Evolutionary conservation across 1,140 invertebrate species (phyloP).

Genomic region (Bombus picipes): DNA sequence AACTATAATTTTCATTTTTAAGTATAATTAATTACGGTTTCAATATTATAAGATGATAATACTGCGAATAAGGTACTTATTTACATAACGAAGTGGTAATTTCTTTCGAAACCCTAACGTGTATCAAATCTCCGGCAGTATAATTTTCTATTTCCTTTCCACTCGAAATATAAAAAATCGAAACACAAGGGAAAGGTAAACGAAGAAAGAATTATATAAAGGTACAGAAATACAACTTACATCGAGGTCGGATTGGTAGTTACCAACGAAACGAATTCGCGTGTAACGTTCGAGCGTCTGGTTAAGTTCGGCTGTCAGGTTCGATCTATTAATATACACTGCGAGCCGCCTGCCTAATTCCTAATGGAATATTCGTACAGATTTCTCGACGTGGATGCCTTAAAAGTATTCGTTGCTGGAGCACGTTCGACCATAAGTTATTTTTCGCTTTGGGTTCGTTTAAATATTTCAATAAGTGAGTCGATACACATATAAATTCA

Average conservation of each 20-base stretch:
- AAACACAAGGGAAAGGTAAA: background rate
- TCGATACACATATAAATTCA: too few relatives aligned
- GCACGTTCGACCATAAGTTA: background rate
- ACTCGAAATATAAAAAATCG: too few relatives aligned
- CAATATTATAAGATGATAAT: background rate
- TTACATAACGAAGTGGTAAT: background rate
- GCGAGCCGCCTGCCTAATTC: constrained; percentile 67
- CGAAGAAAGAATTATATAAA: background rate
- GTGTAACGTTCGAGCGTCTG: constrained; percentile 64
- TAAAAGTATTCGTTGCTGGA: constrained; percentile 67
- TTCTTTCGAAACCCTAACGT: too few relatives aligned
- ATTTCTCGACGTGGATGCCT: constrained; percentile 53
- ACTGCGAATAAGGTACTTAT: background rate
- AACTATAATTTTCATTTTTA: too few relatives aligned
- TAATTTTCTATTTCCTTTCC: background rate
- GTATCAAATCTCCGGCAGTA: too few relatives aligned
- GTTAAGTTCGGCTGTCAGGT: constrained; percentile 78
- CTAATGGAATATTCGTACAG: constrained; percentile 68
- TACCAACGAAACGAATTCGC: constrained; percentile 41
- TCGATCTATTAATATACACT: constrained; percentile 77
- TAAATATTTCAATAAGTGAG: background rate
- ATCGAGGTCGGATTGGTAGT: constrained; percentile 7
- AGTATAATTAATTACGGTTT: too few relatives aligned
- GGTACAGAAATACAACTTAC: constrained; percentile 20
- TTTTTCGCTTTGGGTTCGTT: background rate